phyloP scores from a whole-genome alignment of 2,113 vertebrate species.

The Callipepla squamata region DNA sequence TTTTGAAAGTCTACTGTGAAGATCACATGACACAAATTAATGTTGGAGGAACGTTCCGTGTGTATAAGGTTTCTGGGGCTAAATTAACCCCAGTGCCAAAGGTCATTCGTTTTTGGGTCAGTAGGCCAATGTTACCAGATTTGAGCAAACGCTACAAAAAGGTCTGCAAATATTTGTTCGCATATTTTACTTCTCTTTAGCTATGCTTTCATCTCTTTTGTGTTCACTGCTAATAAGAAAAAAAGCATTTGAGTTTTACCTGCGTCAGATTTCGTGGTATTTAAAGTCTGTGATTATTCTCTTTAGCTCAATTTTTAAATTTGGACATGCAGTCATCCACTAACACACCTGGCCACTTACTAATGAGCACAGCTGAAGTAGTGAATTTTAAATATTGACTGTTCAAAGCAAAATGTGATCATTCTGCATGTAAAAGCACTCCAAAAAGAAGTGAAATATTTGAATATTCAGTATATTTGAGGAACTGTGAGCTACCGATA shows the following conservation, averaged over 20 bases:
- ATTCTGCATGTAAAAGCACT: slow-evolving; percentile 31
- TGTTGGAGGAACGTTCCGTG: neutral
- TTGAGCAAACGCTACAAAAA: neutral
- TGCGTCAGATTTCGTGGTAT: neutral
- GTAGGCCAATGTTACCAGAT: neutral
- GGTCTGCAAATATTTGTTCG: neutral
- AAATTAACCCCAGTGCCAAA: slow-evolving; percentile 14
- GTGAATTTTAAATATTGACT: slow-evolving; percentile 45
- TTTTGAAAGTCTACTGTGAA: neutral
- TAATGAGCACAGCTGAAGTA: slow-evolving; percentile 56
- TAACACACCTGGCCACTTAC: slow-evolving; percentile 10
- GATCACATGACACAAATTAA: neutral
- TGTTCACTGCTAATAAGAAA: neutral
- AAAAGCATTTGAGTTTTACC: neutral
- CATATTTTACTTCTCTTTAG: neutral
- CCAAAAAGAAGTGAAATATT: slow-evolving; percentile 18
- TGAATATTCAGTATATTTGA: slow-evolving; percentile 57
- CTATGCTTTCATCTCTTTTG: neutral
- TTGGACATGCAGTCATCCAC: neutral
- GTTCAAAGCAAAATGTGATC: slow-evolving; percentile 54
- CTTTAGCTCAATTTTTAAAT: slow-evolving; percentile 27
- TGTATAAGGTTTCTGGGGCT: neutral
- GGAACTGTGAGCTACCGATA: slow-evolving; percentile 39
- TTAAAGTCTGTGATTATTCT: neutral
- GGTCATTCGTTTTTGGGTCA: neutral